Base-by-base conservation (phyloP, 2,888 invertebrate species). In the Ophioninae sp. region DNA sequence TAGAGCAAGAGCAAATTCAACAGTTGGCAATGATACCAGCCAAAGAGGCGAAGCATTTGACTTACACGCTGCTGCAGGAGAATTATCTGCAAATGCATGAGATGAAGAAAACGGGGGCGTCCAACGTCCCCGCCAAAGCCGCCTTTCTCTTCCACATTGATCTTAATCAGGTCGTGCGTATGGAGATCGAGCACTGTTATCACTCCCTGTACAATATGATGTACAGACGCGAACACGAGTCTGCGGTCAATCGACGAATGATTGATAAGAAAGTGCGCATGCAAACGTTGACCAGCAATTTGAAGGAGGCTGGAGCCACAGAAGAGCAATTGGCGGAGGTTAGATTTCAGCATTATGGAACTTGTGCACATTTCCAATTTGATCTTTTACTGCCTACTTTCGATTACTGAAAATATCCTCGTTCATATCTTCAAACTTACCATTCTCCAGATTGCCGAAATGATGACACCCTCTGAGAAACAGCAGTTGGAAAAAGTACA, bases 1-100 rank as follows among this genome's bases (percentile, higher is more conserved):
- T 98, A 82, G 99, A 99, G 92, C 97, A 98, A 88, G 98, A 97
- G 85, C 96, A 97, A 91, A 96, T 99, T 81, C 98, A 98, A 91
- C 97, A 97, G 89, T 94, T 97, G 87, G 98, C 97, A 0, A 98
- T 99, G 98, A 95, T 99, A 88, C 97, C 98, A 0, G 96, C 97
- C 37, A 99, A 99, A 92, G 98, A 98, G 92, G 97, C 98, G 2
- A 99, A 99, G 91, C 95, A 97, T 85, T 93, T 98, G 17, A 96
- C 98, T 0, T 98, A 98, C 92, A 96, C 95, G 87, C 93, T 99
- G 85, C 93, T 98, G 71, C 96, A 97, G 91, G 97, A 98, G 90
- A 96, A 96, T 91, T 96, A 95, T 87, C 93, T 96, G 39, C 95
- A 95, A 88, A 93, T 95, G 87, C 95, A 97, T 93, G 96, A 97